Evolutionary conservation across 1,140 invertebrate genomes (phyloP).

Genomic region (Papilio dardanus): DNA sequence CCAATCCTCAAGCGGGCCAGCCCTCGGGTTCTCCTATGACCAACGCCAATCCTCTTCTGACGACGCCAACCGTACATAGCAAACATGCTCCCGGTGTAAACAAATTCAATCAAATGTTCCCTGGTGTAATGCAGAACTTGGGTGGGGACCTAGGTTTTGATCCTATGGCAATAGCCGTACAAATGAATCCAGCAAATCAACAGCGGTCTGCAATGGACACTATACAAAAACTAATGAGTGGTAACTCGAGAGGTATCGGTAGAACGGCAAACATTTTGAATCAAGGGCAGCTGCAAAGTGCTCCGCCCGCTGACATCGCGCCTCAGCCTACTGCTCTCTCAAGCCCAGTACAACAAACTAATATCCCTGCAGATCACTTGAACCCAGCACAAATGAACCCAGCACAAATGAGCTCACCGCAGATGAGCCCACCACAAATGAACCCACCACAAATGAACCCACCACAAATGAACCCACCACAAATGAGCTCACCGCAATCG

Average conservation of each 20-base stretch:
- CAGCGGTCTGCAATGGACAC: conserved; percentile 60
- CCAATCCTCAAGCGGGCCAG: background rate
- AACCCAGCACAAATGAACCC: background rate
- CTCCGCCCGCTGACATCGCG: background rate
- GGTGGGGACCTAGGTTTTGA: conserved; percentile 70
- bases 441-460: no score
- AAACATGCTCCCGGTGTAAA: conserved; percentile 62
- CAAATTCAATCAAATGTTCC: conserved; percentile 77
- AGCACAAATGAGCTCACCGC: no score
- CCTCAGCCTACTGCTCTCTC: background rate
- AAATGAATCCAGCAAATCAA: conserved; percentile 79
- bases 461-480: no score
- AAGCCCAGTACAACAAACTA: background rate
- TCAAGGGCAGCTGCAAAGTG: conserved; percentile 14
- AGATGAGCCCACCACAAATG: no score
- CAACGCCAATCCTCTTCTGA: conserved; percentile 47
- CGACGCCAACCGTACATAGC: conserved; percentile 46
- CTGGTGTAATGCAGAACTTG: conserved; percentile 65
- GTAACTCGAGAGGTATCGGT: conserved; percentile 39
- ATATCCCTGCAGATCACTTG: background rate
- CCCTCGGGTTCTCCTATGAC: background rate
- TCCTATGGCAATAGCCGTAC: conserved; percentile 76
- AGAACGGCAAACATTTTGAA: conserved; percentile 16
- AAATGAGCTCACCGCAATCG: no score
- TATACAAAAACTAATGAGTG: conserved; percentile 63